Percentiles rank a stretch among this genome's conserved stretches.
These are phyloP conservation scores for Triplophysa dalaica DNA, from an alignment of 2,113 vertebrate species.

Conservation along the genomic window DNA sequence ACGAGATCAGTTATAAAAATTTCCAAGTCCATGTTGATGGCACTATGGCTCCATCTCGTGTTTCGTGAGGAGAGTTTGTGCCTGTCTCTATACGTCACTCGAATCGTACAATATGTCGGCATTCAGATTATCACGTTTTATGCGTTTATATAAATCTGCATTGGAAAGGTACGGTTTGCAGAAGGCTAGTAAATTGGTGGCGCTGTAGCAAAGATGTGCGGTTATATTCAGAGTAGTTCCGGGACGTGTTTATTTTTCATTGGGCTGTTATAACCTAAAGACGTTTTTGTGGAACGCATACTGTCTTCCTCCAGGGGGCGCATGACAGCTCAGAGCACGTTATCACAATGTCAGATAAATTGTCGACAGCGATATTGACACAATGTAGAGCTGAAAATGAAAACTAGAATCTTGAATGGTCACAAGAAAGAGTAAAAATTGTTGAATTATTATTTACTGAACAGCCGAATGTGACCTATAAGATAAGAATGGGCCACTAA, in stretches of 20 bases:
- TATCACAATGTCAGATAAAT: background rate
- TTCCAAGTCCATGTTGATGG: background rate
- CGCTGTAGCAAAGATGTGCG: background rate
- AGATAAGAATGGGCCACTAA: background rate
- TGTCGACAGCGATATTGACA: no score
- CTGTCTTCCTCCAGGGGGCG: background rate
- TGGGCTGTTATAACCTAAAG: background rate
- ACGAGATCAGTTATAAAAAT: background rate
- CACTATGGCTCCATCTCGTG: conserved; percentile 18
- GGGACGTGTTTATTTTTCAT: background rate
- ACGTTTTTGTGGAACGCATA: background rate
- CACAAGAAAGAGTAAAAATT: background rate
- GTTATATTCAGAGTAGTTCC: conserved; percentile 9
- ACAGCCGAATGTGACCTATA: background rate
- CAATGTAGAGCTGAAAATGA: no score
- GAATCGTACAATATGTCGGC: background rate
- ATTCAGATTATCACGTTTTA: background rate
- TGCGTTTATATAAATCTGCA: background rate
- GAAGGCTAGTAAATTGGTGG: background rate
- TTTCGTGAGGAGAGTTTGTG: background rate
- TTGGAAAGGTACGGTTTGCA: background rate
- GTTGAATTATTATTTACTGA: background rate
- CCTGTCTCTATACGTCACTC: background rate
- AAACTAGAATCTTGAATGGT: no score
- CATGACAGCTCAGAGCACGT: background rate